Evolutionary conservation across 2,113 vertebrate species (phyloP), one percentile per base, ranked within the genome.

Genomic region (Cololabis saira): DNA sequence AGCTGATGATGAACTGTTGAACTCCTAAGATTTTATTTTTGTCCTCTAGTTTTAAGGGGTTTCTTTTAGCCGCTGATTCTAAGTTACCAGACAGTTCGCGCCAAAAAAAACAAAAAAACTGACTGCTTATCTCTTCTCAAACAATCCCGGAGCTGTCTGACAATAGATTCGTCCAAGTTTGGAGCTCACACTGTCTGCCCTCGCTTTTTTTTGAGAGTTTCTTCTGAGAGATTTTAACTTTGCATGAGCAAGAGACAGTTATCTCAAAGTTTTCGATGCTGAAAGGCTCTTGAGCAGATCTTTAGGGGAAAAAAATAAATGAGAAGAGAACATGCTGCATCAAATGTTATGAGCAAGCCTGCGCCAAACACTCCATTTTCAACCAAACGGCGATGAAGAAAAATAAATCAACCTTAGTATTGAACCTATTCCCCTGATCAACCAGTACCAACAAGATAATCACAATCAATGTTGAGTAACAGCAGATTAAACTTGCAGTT

Each of bases 91-190:
- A 9, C 45, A 47, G 45, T 47, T 47, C 45, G 10, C 45, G 47
- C 17, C 63, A 71, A 61, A 58, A n/a, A n/a, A n/a, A n/a, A n/a
- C n/a, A n/a, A n/a, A n/a, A n/a, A n/a, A 47, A 59, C 61, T 56
- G 45, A 76, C 74, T 37, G 33, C 33, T 7, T 37, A 1, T 63
- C 70, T 52, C 13, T 45, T 71, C 52, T 37, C 50, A 57, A 19
- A 44, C 47, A 2, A 37, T 37, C 33, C 10, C 6, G 1, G 33
- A n/a, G 45, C 45, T 71, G 67, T 45, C 72, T 49, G 37, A 47
- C n/a, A 17, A 11, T 15, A 47, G 30, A 33, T 51, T 27, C 24
- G 58, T 3, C 57, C 43, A 27, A 67, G 40, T 56, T 73, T 67
- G 56, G 17, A 30, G 68, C 48, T 50, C 1, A 5, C 64, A 21